Evolutionary conservation across 2,113 vertebrate genomes (phyloP).

Genomic region (Pionites leucogaster): DNA sequence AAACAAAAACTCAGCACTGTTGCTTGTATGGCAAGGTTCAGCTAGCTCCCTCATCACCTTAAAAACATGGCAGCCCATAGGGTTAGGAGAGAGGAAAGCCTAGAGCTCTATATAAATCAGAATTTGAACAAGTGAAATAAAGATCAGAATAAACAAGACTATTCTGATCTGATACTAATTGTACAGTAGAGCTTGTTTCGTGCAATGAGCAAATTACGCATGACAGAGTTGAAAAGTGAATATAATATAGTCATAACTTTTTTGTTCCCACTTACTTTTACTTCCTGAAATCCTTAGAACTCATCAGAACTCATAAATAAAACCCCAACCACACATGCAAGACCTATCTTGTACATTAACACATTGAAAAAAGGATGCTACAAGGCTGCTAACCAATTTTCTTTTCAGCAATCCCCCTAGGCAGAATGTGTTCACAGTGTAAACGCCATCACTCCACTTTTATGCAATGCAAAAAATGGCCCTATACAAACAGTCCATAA

Average conservation of each 20-base stretch:
- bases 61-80: neutral
- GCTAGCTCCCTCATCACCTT: neutral
- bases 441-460: neutral
- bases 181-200: slow-evolving; percentile 42
- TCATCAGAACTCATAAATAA: neutral
- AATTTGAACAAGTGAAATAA: slow-evolving; percentile 35
- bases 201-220: slow-evolving; percentile 39
- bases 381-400: neutral
- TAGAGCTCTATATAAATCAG: neutral
- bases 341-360: neutral
- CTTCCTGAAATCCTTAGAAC: slow-evolving; percentile 3
- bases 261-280: slow-evolving; percentile 8
- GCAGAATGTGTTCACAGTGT: neutral
- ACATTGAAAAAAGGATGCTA: neutral
- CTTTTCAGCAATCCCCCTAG: neutral
- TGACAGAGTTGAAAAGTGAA: slow-evolving; percentile 25
- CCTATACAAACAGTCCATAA: neutral
- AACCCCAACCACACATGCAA: neutral
- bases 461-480: neutral
- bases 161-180: slow-evolving; percentile 63
- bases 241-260: neutral
- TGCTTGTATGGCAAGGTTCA: neutral
- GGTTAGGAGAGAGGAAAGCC: neutral
- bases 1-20: neutral
- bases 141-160: slow-evolving; percentile 60